Evolutionary conservation across 2,113 vertebrate species (phyloP), one percentile per base, ranked within the genome.

Genomic region (Chloropsis cyanopogon): DNA sequence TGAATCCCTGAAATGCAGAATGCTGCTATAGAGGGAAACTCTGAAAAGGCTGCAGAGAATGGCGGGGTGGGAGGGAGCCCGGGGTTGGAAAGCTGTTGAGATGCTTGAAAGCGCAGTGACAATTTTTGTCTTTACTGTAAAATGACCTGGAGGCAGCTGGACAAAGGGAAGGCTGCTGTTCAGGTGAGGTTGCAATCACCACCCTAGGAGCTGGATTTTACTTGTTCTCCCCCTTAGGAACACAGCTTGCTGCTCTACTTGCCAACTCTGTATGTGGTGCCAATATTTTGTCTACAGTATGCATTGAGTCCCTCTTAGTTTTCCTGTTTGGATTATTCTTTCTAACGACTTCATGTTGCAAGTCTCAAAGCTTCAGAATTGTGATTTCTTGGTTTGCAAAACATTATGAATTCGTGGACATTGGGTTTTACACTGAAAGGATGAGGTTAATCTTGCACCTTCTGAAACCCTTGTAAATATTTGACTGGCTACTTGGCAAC

Each of bases 371-470:
- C 59, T 80, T 91, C 12, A 8, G 47, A 69, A 44, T 29, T 50
- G 25, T 41, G 56, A 70, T 70, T 91, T 90, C 46, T 81, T 59
- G 29, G 35, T 63, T 15, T 50, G 23, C 33, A 66, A 90, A 90
- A 25, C 2, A 25, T 39, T 69, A 37, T 2, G 10, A 63, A 81
- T 69, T 70, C 1, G 14, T 49, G 56, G 63, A 80, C 56, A 5
- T 10, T 65, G 57, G 17, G 25, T 24, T 78, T 79, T 69, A 16
- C 42, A 31, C 71, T 66, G 92, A 81, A 70, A 92, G 68, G 87
- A 83, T 50, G 83, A 93, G 72, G 81, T 95, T 97, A 96, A 91
- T 54, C 33, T 78, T 76, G 50, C 81, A 91, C 93, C 90, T 94
- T 94, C 49, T 75, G 10, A 80, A 91, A 90, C 57, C 54, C 54